Percentiles rank a stretch among this genome's conserved stretches.
Evolutionary conservation across 2,888 invertebrate species (phyloP).

Genomic region (Cephus pulcher): DNA sequence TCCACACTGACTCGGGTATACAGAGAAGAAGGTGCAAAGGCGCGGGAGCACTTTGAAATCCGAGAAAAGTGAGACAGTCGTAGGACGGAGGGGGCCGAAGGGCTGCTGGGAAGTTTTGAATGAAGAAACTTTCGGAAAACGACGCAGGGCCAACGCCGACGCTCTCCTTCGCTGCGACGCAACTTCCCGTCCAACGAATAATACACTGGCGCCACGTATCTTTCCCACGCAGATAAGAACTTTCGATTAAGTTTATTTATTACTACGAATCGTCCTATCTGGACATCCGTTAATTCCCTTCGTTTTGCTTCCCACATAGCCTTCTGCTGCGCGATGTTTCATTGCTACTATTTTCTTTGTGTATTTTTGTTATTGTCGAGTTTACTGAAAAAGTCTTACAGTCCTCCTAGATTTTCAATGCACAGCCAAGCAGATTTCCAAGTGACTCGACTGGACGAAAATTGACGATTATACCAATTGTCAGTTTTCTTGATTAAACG

Average conservation of each 20-base stretch:
- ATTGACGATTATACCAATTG: not conserved
- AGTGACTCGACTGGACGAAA: not conserved
- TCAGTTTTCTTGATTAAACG: not conserved
- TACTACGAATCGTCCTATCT: slow-evolving; percentile 1
- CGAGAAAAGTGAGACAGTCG: not conserved
- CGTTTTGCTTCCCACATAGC: not conserved
- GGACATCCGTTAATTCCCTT: not conserved
- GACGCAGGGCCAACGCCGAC: not conserved
- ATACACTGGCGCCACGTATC: slow-evolving; percentile 8
- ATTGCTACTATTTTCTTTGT: not conserved
- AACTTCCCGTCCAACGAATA: slow-evolving; percentile 7
- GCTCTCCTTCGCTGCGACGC: slow-evolving; percentile 1
- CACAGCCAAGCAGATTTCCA: not conserved
- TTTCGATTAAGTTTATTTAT: slow-evolving; percentile 9
- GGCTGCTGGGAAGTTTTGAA: slow-evolving; percentile 17
- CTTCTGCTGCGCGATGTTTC: not conserved
- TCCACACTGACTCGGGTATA: not conserved
- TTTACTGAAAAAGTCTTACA: not conserved
- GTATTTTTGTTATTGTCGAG: not conserved
- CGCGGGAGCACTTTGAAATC: not conserved
- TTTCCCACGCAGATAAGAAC: slow-evolving; percentile 9
- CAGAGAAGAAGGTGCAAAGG: not conserved
- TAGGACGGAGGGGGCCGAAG: slow-evolving; percentile 2
- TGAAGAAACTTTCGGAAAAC: slow-evolving; percentile 20
- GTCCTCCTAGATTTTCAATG: not conserved